phyloP scores from a whole-genome alignment of 2,113 vertebrate genomes.

The Helogale parvula region DNA sequence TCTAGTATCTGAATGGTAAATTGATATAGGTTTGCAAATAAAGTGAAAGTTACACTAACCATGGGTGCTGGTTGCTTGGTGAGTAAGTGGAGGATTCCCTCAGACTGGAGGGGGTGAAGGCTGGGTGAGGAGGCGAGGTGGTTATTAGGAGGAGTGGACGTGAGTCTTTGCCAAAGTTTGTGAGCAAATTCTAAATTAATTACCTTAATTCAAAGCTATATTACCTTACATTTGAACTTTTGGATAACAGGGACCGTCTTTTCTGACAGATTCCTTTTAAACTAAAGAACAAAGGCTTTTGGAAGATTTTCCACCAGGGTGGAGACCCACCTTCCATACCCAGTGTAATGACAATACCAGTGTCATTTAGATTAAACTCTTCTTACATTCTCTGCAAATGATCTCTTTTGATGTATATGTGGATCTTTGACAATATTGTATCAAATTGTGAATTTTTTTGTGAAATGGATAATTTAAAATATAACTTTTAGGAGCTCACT shows the following conservation, averaged over 20 bases:
- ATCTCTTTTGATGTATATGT: background rate
- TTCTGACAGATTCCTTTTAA: conserved; percentile 7
- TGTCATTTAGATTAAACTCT: background rate
- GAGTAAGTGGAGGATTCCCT: background rate
- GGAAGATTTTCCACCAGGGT: background rate
- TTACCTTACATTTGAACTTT: conserved; percentile 10
- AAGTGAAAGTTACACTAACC: background rate
- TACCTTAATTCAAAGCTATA: conserved; percentile 6
- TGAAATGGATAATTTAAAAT: conserved; percentile 22
- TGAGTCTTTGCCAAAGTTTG: conserved; percentile 2
- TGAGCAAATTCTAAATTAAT: background rate
- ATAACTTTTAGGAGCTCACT: background rate
- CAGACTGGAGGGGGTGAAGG: background rate
- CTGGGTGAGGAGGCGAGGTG: background rate
- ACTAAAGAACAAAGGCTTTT: conserved; percentile 28
- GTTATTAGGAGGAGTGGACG: background rate
- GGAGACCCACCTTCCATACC: background rate
- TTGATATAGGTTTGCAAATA: background rate
- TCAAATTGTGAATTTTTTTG: background rate
- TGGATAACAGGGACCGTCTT: background rate
- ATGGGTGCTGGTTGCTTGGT: background rate
- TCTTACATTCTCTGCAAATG: background rate
- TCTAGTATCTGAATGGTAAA: conserved; percentile 18
- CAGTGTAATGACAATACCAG: background rate
- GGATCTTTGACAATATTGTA: background rate